Conservation (phyloP, 2,113 vertebrate species). For the Microtus oregoni region DNA sequence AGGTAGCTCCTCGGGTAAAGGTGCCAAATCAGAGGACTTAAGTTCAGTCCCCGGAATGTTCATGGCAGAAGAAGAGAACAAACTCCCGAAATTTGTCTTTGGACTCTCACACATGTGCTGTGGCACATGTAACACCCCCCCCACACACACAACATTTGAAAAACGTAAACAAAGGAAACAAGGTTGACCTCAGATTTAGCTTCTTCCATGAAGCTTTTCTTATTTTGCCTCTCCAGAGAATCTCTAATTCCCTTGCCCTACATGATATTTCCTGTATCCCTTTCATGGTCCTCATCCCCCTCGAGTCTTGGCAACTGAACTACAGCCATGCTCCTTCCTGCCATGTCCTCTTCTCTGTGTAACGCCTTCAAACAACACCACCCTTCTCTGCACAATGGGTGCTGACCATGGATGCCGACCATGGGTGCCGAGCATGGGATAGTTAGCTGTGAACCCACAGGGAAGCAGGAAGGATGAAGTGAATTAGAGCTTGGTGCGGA, state of each 20-base stretch:
- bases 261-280: neutral
- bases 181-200: neutral
- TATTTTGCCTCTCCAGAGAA: neutral
- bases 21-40: neutral
- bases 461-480: neutral
- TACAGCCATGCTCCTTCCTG: neutral
- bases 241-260: neutral
- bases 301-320: neutral
- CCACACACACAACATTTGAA: neutral
- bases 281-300: neutral
- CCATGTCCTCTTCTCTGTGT: neutral
- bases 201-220: neutral
- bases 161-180: neutral
- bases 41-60: neutral
- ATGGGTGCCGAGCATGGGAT: neutral
- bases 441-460: neutral
- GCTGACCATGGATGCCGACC: too few species aligned
- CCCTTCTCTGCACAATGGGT: neutral
- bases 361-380: neutral
- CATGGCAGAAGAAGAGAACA: too few species aligned
- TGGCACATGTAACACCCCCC: neutral
- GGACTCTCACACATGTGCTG: neutral
- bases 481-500: neutral
- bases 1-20: too few species aligned
- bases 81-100: neutral